A percentile compares a stretch with the other conserved stretches of the same genome.
phyloP scores from a whole-genome alignment of 2,888 invertebrate genomes.

The Celastrina argiolus region DNA sequence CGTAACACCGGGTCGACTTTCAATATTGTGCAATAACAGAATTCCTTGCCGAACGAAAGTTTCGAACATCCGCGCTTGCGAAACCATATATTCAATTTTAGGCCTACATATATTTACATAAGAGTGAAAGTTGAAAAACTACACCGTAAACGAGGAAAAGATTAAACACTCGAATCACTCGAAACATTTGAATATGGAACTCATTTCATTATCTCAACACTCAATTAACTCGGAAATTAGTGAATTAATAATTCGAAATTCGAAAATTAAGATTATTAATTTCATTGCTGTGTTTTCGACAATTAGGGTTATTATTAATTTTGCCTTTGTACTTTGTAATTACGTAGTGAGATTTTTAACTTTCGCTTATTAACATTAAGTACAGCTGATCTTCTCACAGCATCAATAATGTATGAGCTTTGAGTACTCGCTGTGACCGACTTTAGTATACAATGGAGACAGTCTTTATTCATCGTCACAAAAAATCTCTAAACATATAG shows the following conservation, averaged over 20 bases:
- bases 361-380: conserved; percentile 29
- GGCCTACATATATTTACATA: conserved; percentile 35
- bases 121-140: conserved; percentile 36
- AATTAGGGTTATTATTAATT: neutral
- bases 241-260: neutral
- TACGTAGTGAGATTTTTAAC: conserved; percentile 22
- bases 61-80: conserved; percentile 36
- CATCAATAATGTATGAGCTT: conserved; percentile 25
- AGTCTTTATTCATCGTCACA: neutral
- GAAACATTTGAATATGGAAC: neutral
- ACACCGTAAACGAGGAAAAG: neutral
- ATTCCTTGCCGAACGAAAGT: conserved; percentile 42
- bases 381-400: conserved; percentile 27
- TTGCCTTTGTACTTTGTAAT: conserved; percentile 5
- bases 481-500: neutral
- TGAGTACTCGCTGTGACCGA: conserved; percentile 25
- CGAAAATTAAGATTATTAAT: neutral
- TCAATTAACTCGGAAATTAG: too few species aligned
- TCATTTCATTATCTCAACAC: neutral
- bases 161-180: neutral
- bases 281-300: neutral
- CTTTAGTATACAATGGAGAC: conserved; percentile 22
- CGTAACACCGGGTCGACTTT: conserved; percentile 25
- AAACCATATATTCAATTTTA: conserved; percentile 33
- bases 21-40: conserved; percentile 38